These are phyloP conservation scores for Spheniscus humboldti DNA, from an alignment of 2,797 vertebrate genomes.

Conservation along the genomic window DNA sequence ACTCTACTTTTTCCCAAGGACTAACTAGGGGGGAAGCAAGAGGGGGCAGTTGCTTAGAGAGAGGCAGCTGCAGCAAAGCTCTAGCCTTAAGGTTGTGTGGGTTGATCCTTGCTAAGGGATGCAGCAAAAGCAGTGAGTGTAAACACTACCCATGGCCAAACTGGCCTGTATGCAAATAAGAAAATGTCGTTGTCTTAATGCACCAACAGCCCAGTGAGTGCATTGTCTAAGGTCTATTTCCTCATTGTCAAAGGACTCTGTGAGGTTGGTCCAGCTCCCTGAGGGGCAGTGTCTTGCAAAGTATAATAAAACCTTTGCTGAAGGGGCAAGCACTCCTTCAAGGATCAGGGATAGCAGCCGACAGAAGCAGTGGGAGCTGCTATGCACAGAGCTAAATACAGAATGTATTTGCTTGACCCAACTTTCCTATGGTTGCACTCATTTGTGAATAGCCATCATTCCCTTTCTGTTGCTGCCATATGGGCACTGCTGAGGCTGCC, in stretches of 20 bases:
- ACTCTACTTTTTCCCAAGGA: not conserved
- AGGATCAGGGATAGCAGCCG: fast-evolving
- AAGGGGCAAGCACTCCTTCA: not conserved
- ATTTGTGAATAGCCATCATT: not conserved
- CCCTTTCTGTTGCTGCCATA: not conserved
- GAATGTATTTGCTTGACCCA: not conserved
- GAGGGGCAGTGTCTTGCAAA: not conserved
- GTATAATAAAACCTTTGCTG: not conserved
- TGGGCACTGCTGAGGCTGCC: not conserved
- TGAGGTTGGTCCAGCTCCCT: not conserved
- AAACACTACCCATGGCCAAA: not conserved
- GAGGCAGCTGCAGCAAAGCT: not conserved
- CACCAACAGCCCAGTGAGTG: not conserved
- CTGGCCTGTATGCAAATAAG: fast-evolving
- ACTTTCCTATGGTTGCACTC: fast-evolving
- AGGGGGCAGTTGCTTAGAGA: not conserved
- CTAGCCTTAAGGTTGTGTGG: not conserved
- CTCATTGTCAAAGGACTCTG: not conserved
- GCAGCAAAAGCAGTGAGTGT: not conserved
- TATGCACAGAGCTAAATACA: not conserved
- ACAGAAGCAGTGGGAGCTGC: not conserved
- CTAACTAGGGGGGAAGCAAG: not conserved
- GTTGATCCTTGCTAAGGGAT: not conserved
- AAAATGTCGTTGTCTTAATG: not conserved
- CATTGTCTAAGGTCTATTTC: not conserved